These are phyloP conservation scores for Calyptomena viridis DNA, from an alignment of 2,113 vertebrate species.

Conservation along the genomic window DNA sequence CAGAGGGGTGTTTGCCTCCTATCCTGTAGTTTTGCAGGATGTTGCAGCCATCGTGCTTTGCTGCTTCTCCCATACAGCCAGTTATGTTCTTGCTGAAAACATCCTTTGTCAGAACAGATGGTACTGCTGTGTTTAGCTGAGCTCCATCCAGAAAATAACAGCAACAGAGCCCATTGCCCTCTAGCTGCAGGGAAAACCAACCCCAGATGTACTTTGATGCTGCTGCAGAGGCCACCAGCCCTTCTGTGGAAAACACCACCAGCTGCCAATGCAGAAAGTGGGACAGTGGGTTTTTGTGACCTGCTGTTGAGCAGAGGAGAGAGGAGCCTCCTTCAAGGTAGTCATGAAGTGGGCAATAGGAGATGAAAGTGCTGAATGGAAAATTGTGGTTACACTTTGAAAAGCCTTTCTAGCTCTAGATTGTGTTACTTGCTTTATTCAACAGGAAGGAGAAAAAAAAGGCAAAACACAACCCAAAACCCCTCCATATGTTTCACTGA, in stretches of 20 bases:
- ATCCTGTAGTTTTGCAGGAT: neutral
- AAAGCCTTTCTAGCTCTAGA: neutral
- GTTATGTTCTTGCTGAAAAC: neutral
- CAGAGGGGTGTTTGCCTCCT: neutral
- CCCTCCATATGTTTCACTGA: neutral
- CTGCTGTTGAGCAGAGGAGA: neutral
- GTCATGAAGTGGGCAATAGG: neutral
- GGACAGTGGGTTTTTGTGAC: rapidly evolving
- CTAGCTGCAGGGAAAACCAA: slow-evolving; percentile 5
- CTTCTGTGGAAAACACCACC: neutral
- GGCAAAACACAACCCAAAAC: neutral
- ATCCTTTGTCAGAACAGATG: neutral
- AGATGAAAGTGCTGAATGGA: neutral
- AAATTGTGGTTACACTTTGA: neutral
- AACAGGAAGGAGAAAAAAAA: rapidly evolving
- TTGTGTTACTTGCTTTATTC: neutral
- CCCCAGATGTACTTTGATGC: neutral
- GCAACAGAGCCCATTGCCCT: neutral
- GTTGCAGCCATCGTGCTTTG: neutral
- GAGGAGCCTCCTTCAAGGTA: neutral
- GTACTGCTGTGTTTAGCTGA: neutral
- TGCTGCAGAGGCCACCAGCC: neutral
- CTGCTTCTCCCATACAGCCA: neutral
- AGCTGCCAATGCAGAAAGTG: neutral
- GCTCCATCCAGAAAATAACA: slow-evolving; percentile 13